A percentile compares a stretch with the other conserved stretches of the same genome.
These are phyloP conservation scores for Drosophila anceps DNA, from an alignment of 2,888 invertebrate species.

Conservation along the genomic window DNA sequence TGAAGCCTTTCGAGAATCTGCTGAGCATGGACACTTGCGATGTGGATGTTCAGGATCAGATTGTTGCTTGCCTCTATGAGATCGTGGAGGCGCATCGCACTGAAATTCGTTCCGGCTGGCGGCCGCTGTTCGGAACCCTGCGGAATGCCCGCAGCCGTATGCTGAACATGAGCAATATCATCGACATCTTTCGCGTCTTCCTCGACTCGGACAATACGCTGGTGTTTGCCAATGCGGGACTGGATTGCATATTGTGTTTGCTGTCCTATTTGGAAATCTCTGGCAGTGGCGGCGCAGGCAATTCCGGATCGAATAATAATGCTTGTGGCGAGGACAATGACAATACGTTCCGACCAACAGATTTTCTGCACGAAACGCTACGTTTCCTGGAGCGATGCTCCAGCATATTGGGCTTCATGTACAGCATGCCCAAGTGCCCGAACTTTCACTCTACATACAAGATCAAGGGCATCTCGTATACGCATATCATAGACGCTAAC, in stretches of 20 bases:
- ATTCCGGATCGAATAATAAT: constrained; percentile 90
- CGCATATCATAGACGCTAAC: constrained; percentile 93
- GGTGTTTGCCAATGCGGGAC: constrained; percentile 96
- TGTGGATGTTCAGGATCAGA: constrained; percentile 93
- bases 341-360: constrained; percentile 85
- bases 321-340: constrained; percentile 84
- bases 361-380: constrained; percentile 89
- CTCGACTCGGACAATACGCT: constrained; percentile 96
- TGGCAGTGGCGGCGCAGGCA: constrained; percentile 87
- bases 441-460: constrained; percentile 95
- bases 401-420: constrained; percentile 95
- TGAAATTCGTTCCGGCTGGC: constrained; percentile 98
- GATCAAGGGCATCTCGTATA: constrained; percentile 91
- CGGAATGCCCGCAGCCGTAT: constrained; percentile 92
- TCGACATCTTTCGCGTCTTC: constrained; percentile 97
- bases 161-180: constrained; percentile 88
- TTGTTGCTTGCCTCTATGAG: constrained; percentile 97
- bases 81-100: constrained; percentile 97
- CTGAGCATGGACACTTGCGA: constrained; percentile 97
- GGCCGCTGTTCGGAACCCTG: constrained; percentile 96
- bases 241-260: constrained; percentile 96
- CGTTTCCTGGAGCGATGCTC: constrained; percentile 94
- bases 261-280: constrained; percentile 87
- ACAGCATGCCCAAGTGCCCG: constrained; percentile 97
- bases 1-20: constrained; percentile 98